These are phyloP conservation scores for Lophotriccus pileatus DNA, from an alignment of 2,797 vertebrate genomes.

Conservation along the genomic window DNA sequence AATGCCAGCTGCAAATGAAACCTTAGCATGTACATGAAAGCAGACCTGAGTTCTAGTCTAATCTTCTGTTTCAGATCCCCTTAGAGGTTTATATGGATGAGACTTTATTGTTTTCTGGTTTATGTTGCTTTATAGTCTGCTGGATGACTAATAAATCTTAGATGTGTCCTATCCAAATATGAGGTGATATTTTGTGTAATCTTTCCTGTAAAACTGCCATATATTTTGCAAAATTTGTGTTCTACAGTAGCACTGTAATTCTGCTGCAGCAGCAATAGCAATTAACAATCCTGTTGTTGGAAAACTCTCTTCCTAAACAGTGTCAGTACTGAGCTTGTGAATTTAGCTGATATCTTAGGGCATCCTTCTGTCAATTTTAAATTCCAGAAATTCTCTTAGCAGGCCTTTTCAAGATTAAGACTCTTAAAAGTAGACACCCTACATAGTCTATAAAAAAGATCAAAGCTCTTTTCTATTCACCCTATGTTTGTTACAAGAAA, in stretches of 20 bases:
- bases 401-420: neutral
- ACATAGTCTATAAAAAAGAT: neutral
- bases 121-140: neutral
- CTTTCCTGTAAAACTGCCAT: neutral
- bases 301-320: neutral
- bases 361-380: neutral
- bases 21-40: neutral
- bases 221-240: neutral
- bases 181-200: neutral
- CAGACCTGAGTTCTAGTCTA: neutral
- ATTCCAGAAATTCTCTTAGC: slow-evolving; percentile 22
- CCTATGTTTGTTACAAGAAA: neutral
- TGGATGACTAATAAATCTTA: neutral
- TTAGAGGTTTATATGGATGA: neutral
- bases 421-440: neutral
- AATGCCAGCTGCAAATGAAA: neutral
- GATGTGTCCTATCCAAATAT: neutral
- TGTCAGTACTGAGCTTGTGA: neutral
- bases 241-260: neutral
- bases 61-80: neutral
- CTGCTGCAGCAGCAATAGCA: neutral
- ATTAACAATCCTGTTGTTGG: neutral
- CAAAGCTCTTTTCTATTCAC: neutral
- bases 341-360: neutral
- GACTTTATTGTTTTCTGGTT: neutral